Evolutionary conservation across 2,797 vertebrate species (phyloP).

Genomic region (Phoebastria nigripes): DNA sequence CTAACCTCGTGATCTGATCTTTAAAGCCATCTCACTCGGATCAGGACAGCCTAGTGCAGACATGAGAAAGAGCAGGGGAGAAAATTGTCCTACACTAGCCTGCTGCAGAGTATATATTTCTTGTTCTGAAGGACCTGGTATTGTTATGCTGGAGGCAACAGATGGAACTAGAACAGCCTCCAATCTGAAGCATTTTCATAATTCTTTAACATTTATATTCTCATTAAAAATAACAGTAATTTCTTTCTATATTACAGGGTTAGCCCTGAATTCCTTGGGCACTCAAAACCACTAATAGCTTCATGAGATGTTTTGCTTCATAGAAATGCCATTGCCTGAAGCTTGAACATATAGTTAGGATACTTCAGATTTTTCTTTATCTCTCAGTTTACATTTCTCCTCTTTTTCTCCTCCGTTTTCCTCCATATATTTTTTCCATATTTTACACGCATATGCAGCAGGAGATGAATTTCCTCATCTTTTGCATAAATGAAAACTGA

Average conservation of each 20-base stretch:
- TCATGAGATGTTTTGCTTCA: background rate
- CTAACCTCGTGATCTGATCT: background rate
- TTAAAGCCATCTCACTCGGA: background rate
- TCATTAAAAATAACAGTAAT: background rate
- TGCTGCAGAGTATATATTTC: background rate
- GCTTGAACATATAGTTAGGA: background rate
- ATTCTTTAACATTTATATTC: background rate
- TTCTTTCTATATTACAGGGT: background rate
- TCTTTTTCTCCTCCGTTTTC: background rate
- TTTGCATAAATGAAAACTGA: slow-evolving; percentile 21
- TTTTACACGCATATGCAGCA: background rate
- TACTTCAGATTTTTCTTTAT: background rate
- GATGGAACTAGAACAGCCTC: background rate
- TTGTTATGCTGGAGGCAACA: background rate
- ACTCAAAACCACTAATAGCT: background rate
- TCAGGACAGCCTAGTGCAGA: background rate
- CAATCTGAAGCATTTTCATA: background rate
- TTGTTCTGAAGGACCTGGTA: background rate
- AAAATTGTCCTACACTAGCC: background rate
- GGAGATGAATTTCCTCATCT: background rate
- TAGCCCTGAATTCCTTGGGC: background rate
- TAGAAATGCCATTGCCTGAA: background rate
- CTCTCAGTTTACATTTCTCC: background rate
- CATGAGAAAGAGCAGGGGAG: background rate
- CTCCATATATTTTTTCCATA: background rate